A percentile compares a stretch with the other conserved stretches of the same genome.
phyloP scores from a whole-genome alignment of 2,113 vertebrate species.

The Aptenodytes forsteri region DNA sequence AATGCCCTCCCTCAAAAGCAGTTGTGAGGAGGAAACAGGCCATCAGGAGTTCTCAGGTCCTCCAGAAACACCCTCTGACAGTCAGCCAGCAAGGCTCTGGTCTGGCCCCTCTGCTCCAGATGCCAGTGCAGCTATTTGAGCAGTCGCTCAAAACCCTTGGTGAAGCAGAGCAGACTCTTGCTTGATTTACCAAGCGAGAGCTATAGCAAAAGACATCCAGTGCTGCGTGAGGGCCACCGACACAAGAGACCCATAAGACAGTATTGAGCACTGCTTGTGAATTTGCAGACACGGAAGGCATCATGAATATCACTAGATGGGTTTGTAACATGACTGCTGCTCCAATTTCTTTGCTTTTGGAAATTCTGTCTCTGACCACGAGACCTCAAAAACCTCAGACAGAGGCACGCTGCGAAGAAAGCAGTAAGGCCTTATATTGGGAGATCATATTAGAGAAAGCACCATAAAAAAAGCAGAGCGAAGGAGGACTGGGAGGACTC shows the following conservation, averaged over 20 bases:
- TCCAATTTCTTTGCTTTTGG: background rate
- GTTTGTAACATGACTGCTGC: background rate
- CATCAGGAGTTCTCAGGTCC: no score
- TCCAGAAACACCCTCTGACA: background rate
- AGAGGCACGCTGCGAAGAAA: background rate
- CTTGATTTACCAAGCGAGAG: background rate
- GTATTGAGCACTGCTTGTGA: no score
- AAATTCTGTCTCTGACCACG: background rate
- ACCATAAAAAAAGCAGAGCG: fast-evolving
- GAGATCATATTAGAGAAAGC: background rate
- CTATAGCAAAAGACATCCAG: background rate
- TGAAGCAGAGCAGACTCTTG: background rate
- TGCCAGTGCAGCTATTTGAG: background rate
- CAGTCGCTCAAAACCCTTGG: background rate
- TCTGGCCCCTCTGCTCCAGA: background rate
- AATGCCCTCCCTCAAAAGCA: background rate
- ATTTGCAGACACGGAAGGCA: background rate
- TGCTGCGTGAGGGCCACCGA: fast-evolving
- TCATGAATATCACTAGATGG: fast-evolving
- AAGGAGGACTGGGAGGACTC: background rate
- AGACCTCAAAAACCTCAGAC: slow-evolving; percentile 10
- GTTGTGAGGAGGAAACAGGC: background rate
- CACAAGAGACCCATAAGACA: background rate
- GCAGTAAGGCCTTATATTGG: background rate
- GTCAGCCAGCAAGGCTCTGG: background rate